phyloP scores from a whole-genome alignment of 2,113 vertebrate species.

The Saguinus midas region DNA sequence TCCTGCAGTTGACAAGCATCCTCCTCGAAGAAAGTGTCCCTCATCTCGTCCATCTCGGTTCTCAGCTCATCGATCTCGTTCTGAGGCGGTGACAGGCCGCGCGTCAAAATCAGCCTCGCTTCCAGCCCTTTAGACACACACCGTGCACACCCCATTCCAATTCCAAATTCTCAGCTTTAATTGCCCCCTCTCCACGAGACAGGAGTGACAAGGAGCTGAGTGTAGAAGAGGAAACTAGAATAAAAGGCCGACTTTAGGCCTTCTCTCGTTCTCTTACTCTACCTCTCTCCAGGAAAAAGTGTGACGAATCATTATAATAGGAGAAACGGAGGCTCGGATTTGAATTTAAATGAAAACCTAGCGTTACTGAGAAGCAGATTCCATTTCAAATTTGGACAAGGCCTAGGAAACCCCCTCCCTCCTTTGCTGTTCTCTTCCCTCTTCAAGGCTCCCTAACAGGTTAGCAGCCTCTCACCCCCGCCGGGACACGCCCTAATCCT shows the following conservation, averaged over 20 bases:
- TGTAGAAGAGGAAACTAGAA: neutral
- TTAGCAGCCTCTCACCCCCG: neutral
- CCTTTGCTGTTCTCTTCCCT: neutral
- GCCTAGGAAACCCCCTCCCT: neutral
- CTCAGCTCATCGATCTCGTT: constrained; percentile 97
- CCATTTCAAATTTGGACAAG: neutral
- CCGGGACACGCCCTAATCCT: constrained; percentile 65
- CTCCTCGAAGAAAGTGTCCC: constrained; percentile 98
- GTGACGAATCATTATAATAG: neutral
- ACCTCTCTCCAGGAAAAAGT: neutral
- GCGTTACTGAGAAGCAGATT: neutral
- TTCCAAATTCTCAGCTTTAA: neutral
- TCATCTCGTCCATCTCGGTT: constrained; percentile 99
- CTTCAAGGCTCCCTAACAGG: neutral
- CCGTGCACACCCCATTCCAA: neutral
- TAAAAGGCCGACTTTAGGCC: neutral
- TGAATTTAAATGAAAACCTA: neutral
- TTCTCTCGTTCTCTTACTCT: neutral
- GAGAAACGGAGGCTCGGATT: neutral
- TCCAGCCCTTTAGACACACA: neutral
- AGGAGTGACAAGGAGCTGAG: neutral
- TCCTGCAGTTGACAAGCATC: constrained; percentile 98
- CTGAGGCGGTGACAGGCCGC: constrained; percentile 79
- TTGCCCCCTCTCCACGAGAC: neutral
- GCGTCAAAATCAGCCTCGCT: neutral